Percentiles rank a stretch among this genome's conserved stretches.
These are phyloP conservation scores for Coilia nasus DNA, from an alignment of 2,797 vertebrate genomes.

Conservation along the genomic window DNA sequence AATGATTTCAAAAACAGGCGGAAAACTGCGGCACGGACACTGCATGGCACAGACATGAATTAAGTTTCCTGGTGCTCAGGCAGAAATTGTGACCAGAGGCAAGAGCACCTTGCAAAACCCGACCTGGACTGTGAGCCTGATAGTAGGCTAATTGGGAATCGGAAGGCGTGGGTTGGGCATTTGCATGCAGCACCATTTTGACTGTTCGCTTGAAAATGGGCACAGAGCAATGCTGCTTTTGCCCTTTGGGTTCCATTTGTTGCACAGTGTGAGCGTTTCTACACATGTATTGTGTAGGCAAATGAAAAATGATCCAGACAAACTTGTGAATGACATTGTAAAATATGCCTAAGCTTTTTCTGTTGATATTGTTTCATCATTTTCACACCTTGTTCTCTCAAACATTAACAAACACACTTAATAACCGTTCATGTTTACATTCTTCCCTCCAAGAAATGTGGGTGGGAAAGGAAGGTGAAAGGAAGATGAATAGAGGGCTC, in stretches of 20 bases:
- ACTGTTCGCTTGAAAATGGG: neutral
- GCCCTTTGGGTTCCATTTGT: neutral
- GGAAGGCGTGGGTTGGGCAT: too few relatives aligned
- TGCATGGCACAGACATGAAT: neutral
- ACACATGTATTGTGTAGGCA: too few relatives aligned
- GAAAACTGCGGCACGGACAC: neutral
- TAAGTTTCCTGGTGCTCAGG: slow-evolving; percentile 28
- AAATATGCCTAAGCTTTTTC: too few relatives aligned
- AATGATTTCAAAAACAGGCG: neutral
- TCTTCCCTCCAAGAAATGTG: neutral
- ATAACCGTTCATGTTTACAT: neutral
- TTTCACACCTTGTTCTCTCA: neutral
- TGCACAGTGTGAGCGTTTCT: too few relatives aligned
- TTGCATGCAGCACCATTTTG: neutral
- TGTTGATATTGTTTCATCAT: neutral
- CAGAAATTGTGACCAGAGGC: slow-evolving; percentile 1
- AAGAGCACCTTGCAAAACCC: slow-evolving; percentile 23
- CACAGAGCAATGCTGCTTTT: neutral
- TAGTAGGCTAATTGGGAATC: slow-evolving; percentile 5
- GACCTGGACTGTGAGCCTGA: neutral
- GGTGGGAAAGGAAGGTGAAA: neutral
- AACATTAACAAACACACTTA: neutral
- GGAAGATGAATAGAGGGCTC: neutral
- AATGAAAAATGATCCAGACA: too few relatives aligned
- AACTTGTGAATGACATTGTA: too few relatives aligned